Conservation (phyloP, 2,113 vertebrate genomes). For the Anthoscopus minutus region DNA sequence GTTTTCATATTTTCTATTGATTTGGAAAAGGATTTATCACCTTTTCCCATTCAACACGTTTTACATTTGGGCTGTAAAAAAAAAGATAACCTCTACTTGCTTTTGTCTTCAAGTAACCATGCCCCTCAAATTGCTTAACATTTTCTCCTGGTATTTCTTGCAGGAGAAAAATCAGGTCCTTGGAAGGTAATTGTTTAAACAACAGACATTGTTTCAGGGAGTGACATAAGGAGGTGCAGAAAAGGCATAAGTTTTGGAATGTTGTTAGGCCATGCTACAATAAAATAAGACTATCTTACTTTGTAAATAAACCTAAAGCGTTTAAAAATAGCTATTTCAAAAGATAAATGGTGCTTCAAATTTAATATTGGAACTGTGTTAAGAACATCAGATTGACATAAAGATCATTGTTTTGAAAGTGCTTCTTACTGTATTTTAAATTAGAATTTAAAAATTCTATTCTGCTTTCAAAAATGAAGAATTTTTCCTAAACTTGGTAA, state of each 20-base stretch:
- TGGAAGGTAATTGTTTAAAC: neutral
- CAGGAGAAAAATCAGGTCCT: neutral
- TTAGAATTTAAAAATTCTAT: neutral
- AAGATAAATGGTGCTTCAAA: neutral
- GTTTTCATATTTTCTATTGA: neutral
- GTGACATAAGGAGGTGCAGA: neutral
- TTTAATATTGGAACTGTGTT: neutral
- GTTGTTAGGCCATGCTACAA: neutral
- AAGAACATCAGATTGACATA: neutral
- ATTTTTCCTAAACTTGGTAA: neutral
- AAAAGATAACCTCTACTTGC: neutral
- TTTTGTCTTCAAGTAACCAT: neutral
- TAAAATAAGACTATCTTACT: neutral
- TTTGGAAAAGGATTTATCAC: neutral
- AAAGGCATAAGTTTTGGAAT: neutral
- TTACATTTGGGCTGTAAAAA: neutral
- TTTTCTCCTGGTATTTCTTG: neutral
- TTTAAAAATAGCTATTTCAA: neutral
- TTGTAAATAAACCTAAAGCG: neutral
- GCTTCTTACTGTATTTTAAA: neutral
- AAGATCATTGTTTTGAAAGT: neutral
- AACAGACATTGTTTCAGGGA: neutral
- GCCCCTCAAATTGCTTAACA: neutral
- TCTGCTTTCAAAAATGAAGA: neutral
- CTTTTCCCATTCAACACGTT: neutral